Evolutionary conservation across 2,888 invertebrate genomes (phyloP).

Genomic region (Galerucella nymphaeae): DNA sequence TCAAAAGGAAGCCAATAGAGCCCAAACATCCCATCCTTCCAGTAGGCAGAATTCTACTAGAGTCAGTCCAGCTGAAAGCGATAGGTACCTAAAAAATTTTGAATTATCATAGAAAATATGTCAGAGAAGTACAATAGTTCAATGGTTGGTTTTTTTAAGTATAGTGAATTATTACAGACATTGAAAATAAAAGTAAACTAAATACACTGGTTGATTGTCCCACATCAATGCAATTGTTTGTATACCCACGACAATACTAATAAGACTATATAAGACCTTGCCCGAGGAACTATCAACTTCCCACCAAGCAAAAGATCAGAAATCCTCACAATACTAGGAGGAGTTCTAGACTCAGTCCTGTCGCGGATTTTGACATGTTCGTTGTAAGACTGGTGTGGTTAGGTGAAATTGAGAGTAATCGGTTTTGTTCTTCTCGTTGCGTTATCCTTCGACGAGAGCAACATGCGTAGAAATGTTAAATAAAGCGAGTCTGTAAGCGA

Average conservation of each 20-base stretch:
- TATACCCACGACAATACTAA: background rate
- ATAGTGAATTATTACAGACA: too few species aligned
- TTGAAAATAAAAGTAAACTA: background rate
- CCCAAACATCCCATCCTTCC: slow-evolving; percentile 40
- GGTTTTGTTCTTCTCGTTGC: slow-evolving; percentile 15
- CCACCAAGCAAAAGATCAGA: background rate
- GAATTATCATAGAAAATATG: too few species aligned
- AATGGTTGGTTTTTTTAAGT: too few species aligned
- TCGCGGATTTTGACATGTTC: slow-evolving; percentile 41
- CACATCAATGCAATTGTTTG: background rate
- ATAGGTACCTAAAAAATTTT: slow-evolving; percentile 44
- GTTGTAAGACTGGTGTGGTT: slow-evolving; percentile 38
- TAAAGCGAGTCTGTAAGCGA: slow-evolving; percentile 15
- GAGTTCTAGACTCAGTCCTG: slow-evolving; percentile 10
- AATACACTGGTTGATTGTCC: background rate
- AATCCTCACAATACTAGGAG: background rate
- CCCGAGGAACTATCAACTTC: background rate
- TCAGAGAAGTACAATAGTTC: too few species aligned
- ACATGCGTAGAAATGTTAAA: slow-evolving; percentile 12
- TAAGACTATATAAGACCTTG: background rate
- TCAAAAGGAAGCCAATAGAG: slow-evolving; percentile 54
- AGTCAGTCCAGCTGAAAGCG: slow-evolving; percentile 62
- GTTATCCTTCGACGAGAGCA: slow-evolving; percentile 20
- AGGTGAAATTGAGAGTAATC: slow-evolving; percentile 49
- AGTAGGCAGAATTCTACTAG: slow-evolving; percentile 51